These are phyloP conservation scores for Amorpha juglandis DNA, from an alignment of 2,888 invertebrate genomes.

Conservation along the genomic window DNA sequence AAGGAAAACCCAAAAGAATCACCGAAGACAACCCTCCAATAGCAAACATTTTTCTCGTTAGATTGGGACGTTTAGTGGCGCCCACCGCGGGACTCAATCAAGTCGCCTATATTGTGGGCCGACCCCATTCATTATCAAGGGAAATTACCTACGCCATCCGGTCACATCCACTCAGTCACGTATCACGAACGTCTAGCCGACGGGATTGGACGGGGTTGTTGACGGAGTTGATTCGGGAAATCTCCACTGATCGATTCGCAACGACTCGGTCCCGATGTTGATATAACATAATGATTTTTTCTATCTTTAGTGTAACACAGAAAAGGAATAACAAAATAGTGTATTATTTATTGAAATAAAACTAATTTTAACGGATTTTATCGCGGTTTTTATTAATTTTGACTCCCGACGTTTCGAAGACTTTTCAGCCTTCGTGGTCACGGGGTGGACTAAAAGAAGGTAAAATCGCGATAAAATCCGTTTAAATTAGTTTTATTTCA, in stretches of 20 bases:
- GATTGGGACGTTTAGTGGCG: slow-evolving; percentile 40
- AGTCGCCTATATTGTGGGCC: slow-evolving; percentile 28
- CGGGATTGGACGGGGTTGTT: slow-evolving; percentile 18
- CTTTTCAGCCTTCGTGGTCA: no score
- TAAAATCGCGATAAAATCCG: no score
- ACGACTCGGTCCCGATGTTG: not conserved
- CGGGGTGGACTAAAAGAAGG: no score
- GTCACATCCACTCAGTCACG: slow-evolving; percentile 45
- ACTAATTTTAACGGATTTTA: no score
- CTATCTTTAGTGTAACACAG: slow-evolving; percentile 19
- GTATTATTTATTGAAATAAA: no score
- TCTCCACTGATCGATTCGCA: slow-evolving; percentile 42
- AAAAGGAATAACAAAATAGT: no score
- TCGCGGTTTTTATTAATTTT: no score
- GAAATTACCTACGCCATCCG: slow-evolving; percentile 53
- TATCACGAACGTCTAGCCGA: slow-evolving; percentile 27
- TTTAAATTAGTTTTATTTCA: no score
- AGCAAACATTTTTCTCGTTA: slow-evolving; percentile 30
- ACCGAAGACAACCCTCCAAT: slow-evolving; percentile 2
- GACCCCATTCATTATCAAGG: slow-evolving; percentile 49
- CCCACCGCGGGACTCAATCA: slow-evolving; percentile 40
- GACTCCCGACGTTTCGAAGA: no score
- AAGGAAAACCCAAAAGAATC: not conserved
- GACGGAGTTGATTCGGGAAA: slow-evolving; percentile 40
- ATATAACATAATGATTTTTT: slow-evolving; percentile 6